phyloP scores from a whole-genome alignment of 2,113 vertebrate genomes.

The Puntigrus tetrazona region DNA sequence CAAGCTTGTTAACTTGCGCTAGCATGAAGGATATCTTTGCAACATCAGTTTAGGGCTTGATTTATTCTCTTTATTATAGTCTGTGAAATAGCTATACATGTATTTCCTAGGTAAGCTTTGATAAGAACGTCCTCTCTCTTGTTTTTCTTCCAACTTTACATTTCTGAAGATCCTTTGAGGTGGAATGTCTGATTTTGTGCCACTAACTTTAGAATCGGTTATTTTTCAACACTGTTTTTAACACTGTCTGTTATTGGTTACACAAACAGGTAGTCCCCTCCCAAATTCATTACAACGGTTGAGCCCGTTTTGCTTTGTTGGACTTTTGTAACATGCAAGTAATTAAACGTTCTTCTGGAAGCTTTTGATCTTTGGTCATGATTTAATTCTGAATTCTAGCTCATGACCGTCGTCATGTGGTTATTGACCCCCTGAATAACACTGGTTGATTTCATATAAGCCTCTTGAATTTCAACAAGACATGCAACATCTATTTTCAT shows the following conservation, averaged over 20 bases:
- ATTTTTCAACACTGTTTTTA: background rate
- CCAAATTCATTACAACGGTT: background rate
- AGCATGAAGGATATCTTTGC: constrained; percentile 10
- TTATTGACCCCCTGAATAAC: constrained; percentile 23
- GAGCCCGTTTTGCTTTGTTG: background rate
- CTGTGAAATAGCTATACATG: background rate
- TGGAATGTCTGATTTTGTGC: background rate
- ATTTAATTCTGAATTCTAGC: constrained; percentile 37
- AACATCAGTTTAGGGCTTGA: background rate
- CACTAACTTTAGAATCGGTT: background rate
- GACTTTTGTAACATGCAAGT: background rate
- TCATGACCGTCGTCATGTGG: constrained; percentile 33
- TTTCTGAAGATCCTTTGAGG: background rate
- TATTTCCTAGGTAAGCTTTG: background rate
- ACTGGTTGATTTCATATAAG: constrained; percentile 39
- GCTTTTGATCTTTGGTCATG: background rate
- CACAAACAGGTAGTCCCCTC: too few relatives aligned
- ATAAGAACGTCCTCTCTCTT: background rate
- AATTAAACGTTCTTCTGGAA: background rate
- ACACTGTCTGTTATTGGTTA: background rate
- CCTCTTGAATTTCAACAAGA: constrained; percentile 43
- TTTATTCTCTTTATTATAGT: background rate
- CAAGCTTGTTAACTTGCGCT: constrained; percentile 32
- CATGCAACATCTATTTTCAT: constrained; percentile 49
- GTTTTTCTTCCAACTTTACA: background rate